A percentile compares a stretch with the other conserved stretches of the same genome.
phyloP scores from a whole-genome alignment of 2,113 vertebrate genomes.

The Cryptotis parvus region DNA sequence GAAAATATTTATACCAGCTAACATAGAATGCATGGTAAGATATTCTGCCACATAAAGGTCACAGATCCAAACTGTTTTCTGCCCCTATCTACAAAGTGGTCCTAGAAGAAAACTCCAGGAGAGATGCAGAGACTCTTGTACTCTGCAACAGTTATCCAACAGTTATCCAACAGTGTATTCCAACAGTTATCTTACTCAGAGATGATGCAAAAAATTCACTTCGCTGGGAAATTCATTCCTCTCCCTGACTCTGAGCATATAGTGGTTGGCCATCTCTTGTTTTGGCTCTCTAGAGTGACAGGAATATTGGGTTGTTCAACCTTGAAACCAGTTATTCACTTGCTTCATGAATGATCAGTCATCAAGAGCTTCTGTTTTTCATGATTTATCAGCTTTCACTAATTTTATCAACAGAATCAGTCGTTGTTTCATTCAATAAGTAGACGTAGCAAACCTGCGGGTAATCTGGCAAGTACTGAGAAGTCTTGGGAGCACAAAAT shows the following conservation, averaged over 20 bases:
- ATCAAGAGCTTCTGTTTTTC: neutral
- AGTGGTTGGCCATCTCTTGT: neutral
- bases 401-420: neutral
- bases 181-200: too few relatives aligned
- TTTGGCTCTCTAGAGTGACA: neutral
- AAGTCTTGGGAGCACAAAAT: neutral
- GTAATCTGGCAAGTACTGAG: neutral
- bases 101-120: too few relatives aligned
- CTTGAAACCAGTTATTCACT: slow-evolving; percentile 23
- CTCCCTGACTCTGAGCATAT: neutral
- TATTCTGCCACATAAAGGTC: too few relatives aligned
- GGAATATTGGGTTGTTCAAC: slow-evolving; percentile 25
- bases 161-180: too few relatives aligned
- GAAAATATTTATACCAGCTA: too few relatives aligned
- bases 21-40: too few relatives aligned
- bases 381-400: neutral
- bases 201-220: neutral
- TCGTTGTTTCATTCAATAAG: neutral
- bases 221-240: neutral
- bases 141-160: too few relatives aligned
- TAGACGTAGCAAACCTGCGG: neutral
- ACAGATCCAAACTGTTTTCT: too few relatives aligned
- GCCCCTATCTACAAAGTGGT: too few relatives aligned
- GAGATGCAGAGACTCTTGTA: too few relatives aligned
- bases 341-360: neutral